Evolutionary conservation across 92 coral and sea anemone species (phyloP).

Genomic region (Meandrina meandrites): DNA sequence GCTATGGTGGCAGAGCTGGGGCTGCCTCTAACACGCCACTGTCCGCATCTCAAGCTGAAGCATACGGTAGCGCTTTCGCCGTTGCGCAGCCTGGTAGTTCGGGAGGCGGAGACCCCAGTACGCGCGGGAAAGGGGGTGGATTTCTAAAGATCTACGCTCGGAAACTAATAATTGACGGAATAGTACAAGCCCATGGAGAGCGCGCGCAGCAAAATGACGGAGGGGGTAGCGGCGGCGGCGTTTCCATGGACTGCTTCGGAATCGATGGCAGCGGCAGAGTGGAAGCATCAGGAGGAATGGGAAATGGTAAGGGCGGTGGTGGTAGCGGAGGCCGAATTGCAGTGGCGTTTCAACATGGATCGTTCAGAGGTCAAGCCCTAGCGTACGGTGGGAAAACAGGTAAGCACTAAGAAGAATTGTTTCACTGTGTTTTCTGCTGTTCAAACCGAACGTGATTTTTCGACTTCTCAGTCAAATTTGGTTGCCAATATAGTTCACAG

Average conservation of each 20-base stretch:
- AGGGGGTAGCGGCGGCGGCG: constrained; percentile 89
- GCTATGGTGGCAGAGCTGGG: constrained; percentile 88
- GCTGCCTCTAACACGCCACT: constrained; percentile 65
- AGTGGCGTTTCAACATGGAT: constrained; percentile 58
- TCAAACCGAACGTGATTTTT: background rate
- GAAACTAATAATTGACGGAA: constrained; percentile 65
- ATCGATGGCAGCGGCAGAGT: constrained; percentile 69
- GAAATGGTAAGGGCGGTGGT: constrained; percentile 67
- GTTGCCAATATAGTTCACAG: background rate
- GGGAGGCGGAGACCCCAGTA: constrained; percentile 70
- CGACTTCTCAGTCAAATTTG: background rate
- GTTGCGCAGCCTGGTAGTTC: constrained; percentile 72
- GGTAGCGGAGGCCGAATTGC: constrained; percentile 85
- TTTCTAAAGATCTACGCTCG: constrained; percentile 70
- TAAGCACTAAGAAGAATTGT: constrained; percentile 9
- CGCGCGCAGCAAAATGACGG: constrained; percentile 64
- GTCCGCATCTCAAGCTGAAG: constrained; percentile 59
- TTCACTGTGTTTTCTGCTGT: background rate
- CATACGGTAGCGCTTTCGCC: constrained; percentile 67
- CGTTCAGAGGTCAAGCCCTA: constrained; percentile 47
- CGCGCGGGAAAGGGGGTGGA: constrained; percentile 81
- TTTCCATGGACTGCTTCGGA: constrained; percentile 65
- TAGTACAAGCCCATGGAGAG: constrained; percentile 65
- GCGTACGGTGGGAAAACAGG: constrained; percentile 85
- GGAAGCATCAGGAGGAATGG: constrained; percentile 75